Percentiles rank a stretch among this genome's conserved stretches.
Evolutionary conservation across 2,113 vertebrate species (phyloP).

Genomic region (Ivindomyrus marchei): DNA sequence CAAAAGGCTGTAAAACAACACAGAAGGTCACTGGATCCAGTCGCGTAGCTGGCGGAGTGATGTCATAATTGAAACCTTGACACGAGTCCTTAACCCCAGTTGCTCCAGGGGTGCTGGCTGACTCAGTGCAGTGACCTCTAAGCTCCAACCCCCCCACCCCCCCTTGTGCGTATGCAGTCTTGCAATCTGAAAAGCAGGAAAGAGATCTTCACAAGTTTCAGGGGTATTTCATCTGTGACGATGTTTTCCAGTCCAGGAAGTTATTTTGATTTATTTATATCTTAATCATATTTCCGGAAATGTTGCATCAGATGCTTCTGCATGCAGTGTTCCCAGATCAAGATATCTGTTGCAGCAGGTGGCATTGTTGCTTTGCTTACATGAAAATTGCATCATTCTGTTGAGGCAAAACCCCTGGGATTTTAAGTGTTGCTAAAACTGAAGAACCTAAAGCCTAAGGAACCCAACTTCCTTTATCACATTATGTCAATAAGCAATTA

Average conservation of each 20-base stretch:
- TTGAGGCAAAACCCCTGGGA: background rate
- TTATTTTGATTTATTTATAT: background rate
- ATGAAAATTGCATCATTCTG: background rate
- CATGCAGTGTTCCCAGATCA: background rate
- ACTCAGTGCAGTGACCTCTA: background rate
- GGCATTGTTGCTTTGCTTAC: background rate
- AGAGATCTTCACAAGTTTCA: background rate
- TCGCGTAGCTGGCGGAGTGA: background rate
- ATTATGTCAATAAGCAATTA: background rate
- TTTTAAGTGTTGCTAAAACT: background rate
- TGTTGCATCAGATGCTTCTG: background rate
- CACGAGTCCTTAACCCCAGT: background rate
- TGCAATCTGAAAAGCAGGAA: background rate
- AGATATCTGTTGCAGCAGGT: background rate
- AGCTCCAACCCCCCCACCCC: background rate
- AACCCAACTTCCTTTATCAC: background rate
- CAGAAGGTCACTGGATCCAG: background rate
- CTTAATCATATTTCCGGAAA: background rate
- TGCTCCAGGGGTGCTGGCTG: background rate
- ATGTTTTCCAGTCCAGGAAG: background rate
- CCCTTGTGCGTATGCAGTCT: background rate
- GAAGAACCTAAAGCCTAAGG: background rate
- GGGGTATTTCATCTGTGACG: background rate
- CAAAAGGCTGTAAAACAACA: background rate
- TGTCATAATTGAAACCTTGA: background rate